Conservation (phyloP, 2,113 vertebrate species). For the Urocynchramus pylzowi region DNA sequence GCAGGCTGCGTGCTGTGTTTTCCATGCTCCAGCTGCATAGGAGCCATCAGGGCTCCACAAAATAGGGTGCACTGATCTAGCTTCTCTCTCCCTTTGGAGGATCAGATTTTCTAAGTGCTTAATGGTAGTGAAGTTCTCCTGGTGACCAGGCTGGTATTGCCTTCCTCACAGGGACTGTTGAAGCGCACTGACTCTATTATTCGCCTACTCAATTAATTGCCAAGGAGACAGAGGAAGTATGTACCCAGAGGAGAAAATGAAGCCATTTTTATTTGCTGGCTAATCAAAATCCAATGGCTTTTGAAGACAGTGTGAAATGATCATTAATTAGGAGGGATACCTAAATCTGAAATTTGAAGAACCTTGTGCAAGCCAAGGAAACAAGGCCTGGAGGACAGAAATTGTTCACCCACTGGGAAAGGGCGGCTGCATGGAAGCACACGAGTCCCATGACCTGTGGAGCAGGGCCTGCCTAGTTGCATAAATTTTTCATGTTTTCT, state of each 20-base stretch:
- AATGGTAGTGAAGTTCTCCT: constrained; percentile 66
- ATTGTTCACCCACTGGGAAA: neutral
- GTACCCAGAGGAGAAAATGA: constrained; percentile 64
- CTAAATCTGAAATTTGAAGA: constrained; percentile 80
- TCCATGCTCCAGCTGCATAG: constrained; percentile 46
- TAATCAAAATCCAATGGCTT: constrained; percentile 78
- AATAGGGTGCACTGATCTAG: neutral
- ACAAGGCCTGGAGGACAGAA: constrained; percentile 26
- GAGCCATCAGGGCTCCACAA: neutral
- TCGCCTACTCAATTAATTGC: constrained; percentile 87
- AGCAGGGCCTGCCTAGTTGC: neutral
- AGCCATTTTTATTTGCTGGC: constrained; percentile 73
- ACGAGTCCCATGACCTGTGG: fast-evolving
- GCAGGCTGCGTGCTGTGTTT: neutral
- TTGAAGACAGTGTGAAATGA: constrained; percentile 77
- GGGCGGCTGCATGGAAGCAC: fast-evolving
- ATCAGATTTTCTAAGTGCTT: constrained; percentile 57
- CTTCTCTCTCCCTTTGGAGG: constrained; percentile 14
- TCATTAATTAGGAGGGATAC: constrained; percentile 82
- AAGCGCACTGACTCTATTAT: constrained; percentile 72
- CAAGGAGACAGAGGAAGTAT: constrained; percentile 80
- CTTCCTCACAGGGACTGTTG: constrained; percentile 45
- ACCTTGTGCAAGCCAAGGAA: constrained; percentile 56
- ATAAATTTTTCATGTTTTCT: neutral
- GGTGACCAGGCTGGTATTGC: constrained; percentile 66